Base-by-base conservation (phyloP, 2,888 invertebrate species). In the Acanthosepion lycidas region DNA sequence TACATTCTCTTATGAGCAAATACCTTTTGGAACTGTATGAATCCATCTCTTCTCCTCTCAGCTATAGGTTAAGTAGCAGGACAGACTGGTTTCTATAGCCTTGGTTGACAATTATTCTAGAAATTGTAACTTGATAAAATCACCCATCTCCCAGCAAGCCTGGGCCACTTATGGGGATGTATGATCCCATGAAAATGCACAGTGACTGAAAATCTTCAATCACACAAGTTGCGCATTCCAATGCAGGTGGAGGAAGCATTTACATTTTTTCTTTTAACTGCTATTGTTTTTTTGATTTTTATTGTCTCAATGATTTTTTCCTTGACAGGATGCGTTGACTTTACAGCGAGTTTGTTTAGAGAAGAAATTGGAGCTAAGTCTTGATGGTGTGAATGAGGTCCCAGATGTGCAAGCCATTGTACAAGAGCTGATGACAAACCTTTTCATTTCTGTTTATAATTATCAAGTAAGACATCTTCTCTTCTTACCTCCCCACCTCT, bases 401-500 rank as follows among this genome's bases (percentile, higher is more conserved):
- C 99, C 99, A 0, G 97, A 97, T 96, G 99, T 99, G 0, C 98
- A 98, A 15, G 98, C 98, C 0, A 98, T 99, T 0, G 98, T 99
- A 0, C 99, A 99, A 97, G 99, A 99, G 96, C 98, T 99, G 95
- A 98, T 99, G 92, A 98, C 99, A 20, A 99, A 98, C 91, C 98
- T 99, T 91, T 99, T 99, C 97, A 99, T 99, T 28, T 98, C 98
- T 0, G 98, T 99, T 8, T 99, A 99, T 97, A 99, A 99, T 97
- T 99, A 99, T 97, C 99, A 99, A 96, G 97, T 97, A 28, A 93
- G 93, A 28, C 28, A 53, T 8, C 48, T 26, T 55, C 20, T 28
- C 9, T 9, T 51, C 20, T 12, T 20, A 26, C 64, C 28, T 55
- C 94, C 42, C 94, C n/a, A 12, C 20, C 26, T 49, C 33, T 48